Conservation (phyloP, 1,140 invertebrate genomes). For the Oedothorax gibbosus region DNA sequence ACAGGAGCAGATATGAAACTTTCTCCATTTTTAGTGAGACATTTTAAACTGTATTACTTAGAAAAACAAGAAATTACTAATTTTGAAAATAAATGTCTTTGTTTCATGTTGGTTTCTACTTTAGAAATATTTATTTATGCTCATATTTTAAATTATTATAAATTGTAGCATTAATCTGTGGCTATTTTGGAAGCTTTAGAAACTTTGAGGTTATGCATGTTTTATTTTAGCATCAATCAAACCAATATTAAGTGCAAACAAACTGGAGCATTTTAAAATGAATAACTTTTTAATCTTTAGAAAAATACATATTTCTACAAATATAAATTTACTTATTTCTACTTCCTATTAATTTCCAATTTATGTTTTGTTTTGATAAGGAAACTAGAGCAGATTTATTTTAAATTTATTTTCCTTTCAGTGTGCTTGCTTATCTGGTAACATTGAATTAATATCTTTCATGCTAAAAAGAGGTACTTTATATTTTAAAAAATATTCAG, state of each 20-base stretch:
- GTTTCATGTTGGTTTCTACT: background rate
- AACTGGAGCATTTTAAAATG: no score
- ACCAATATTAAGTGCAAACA: no score
- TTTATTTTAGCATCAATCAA: no score
- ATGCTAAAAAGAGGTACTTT: constrained; percentile 2
- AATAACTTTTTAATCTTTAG: no score
- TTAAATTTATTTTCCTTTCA: background rate
- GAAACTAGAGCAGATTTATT: no score
- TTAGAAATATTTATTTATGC: no score
- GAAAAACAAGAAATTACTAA: background rate
- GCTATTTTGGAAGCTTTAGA: no score
- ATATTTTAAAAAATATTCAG: no score
- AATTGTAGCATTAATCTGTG: no score
- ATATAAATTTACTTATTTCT: background rate
- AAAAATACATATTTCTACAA: background rate
- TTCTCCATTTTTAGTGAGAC: constrained; percentile 23
- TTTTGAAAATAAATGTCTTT: background rate
- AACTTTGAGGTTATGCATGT: no score
- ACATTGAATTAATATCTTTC: constrained; percentile 10
- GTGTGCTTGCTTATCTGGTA: constrained; percentile 24
- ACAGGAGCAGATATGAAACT: constrained; percentile 12
- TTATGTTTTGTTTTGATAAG: background rate
- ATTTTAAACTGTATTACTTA: background rate
- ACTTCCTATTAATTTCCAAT: background rate
- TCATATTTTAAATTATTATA: no score